phyloP scores from a whole-genome alignment of 2,888 invertebrate genomes.

The Eilema depressum region DNA sequence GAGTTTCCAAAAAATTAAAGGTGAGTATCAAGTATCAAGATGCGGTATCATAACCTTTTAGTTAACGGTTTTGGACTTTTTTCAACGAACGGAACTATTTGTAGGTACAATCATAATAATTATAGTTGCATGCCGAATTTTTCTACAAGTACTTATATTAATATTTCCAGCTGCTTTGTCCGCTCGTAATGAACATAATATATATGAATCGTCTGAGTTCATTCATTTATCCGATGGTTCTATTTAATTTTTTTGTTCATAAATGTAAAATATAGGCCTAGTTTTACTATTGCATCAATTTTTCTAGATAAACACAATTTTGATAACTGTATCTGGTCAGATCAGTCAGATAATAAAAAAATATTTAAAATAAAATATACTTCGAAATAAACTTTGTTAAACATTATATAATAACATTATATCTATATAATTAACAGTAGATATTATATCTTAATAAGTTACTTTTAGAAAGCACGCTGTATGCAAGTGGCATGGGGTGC shows the following conservation, averaged over 20 bases:
- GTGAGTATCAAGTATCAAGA: too few species aligned
- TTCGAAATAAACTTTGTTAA: neutral
- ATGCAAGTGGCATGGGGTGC: constrained; percentile 69
- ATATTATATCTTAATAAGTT: neutral
- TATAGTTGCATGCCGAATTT: too few species aligned
- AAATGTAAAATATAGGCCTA: neutral
- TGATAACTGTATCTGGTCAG: neutral
- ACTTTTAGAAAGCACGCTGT: constrained; percentile 60
- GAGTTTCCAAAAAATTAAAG: too few species aligned
- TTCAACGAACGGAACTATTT: too few species aligned
- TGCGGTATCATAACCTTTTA: too few species aligned
- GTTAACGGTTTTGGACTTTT: too few species aligned
- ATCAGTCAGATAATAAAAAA: neutral
- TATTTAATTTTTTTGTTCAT: neutral
- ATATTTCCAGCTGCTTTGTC: neutral
- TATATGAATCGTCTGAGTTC: too few species aligned
- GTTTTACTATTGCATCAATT: neutral
- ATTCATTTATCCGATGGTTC: too few species aligned
- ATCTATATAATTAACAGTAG: neutral
- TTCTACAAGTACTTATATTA: too few species aligned
- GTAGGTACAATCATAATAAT: too few species aligned
- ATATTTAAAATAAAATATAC: neutral
- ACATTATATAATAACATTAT: neutral
- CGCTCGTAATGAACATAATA: neutral
- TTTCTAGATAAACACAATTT: neutral